Base-by-base conservation (phyloP, 1,140 invertebrate genomes). In the Trichomalopsis sarcophagae region DNA sequence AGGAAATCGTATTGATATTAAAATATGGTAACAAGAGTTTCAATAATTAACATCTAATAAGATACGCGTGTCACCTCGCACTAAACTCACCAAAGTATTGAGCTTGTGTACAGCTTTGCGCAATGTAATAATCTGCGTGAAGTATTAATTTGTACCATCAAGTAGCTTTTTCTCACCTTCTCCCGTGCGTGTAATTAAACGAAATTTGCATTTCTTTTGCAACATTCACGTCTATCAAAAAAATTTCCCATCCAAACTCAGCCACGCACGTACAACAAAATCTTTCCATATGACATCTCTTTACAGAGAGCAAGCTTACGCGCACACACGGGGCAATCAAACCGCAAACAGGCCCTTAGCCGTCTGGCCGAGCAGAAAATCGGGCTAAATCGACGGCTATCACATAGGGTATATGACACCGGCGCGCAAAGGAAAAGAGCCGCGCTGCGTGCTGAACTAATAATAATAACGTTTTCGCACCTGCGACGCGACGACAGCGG, bases 381-480 rank as follows among this genome's bases (percentile, higher is more conserved):
- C 62, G 66, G 36, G 36, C 78, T 36, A n/a, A 13, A 23, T 66
- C 11, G 17, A n/a, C 74, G 21, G 11, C 40, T 40, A 36, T 55
- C 47, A 40, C n/a, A 17, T n/a, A 73, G 27, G 27, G 69, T 30
- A 75, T 73, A 44, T 40, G 55, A 62, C 17, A n/a, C 14, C 17
- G 55, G 66, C 66, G 66, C 66, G 17, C 68, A 14, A 73, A 82
- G 23, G 81, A 73, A 36, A 82, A 76, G 55, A n/a, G 14, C 11
- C 23, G 33, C 23, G 33, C 23, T 23, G 23, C 33, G 33, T 17
- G 40, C 33, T 62, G 62, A 36, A 78, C 33, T 84, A 84, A 84
- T 84, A 78, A 47, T 84, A 84, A 84, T 84, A 75, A 84, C 17
- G 84, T 86, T 87, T 90, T 89, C 88, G 87, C 88, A 88, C 89